Base-by-base conservation (phyloP, 1,140 invertebrate genomes). In the Zeugodacus cucurbitae region DNA sequence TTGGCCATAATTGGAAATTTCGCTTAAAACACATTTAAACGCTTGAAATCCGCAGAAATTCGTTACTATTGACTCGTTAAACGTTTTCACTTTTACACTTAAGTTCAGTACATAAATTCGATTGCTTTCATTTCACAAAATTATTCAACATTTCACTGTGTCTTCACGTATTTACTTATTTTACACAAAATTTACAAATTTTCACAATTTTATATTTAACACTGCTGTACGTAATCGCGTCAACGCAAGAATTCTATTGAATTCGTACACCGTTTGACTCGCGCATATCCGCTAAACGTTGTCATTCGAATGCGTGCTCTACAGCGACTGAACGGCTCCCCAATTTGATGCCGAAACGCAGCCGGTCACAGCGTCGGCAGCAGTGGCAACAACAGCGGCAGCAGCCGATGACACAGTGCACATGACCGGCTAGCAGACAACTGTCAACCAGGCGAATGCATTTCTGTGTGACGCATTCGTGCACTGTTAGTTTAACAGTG, bases 281-380 rank as follows among this genome's bases (percentile, higher is more conserved):
- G 29, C 54, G 44, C 86, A 41, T 64, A 87, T 87, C 86, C 86
- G 86, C 86, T 37, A 59, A 87, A 59, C 54, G 86, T 87, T 87
- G 54, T 59, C 86, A 87, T 87, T 87, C 86, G 86, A 44, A 44
- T 87, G 86, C 86, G 86, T 87, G 86, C 86, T 87, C 86, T 44
- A 41, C 26, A 57, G 86, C 59, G 86, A 87, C 86, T 87, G 57
- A 87, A 59, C 59, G 22, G 74, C 14, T 82, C n/a, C 74, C 74
- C 74, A 82, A 26, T 82, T 82, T 41, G 34, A 82, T 82, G 20
- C 74, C 41, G 7, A 22, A 82, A 48, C 22, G 74, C 74, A 82
- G 74, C 41, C 74, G 74, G 22, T 48, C 74, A 37, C 37, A 74
- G n/a, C 22, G 14, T 32, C 70, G 34, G 20, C 70, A 17, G 74